Evolutionary conservation across 2,888 invertebrate species (phyloP).

Genomic region (Pseudoips prasinana): DNA sequence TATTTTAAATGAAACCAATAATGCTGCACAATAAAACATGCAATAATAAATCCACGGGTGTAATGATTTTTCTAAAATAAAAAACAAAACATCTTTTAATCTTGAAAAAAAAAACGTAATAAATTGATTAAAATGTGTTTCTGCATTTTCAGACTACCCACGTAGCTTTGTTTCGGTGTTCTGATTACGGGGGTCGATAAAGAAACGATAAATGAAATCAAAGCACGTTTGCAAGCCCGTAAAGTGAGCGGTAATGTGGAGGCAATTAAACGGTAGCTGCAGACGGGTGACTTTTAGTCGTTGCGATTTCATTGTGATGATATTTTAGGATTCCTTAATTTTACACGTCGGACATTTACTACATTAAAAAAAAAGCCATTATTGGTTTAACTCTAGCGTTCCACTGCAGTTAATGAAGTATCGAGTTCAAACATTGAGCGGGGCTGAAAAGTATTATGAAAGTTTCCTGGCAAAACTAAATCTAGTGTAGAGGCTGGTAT

Average conservation of each 20-base stretch:
- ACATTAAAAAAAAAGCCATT: too few species aligned
- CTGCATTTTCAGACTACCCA: slow-evolving; percentile 24
- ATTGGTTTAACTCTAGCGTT: too few species aligned
- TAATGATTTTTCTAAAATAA: background rate
- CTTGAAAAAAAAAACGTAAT: background rate
- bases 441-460: too few species aligned
- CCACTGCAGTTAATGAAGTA: too few species aligned
- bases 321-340: too few species aligned
- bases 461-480: too few species aligned
- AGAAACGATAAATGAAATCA: slow-evolving; percentile 32
- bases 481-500: too few species aligned
- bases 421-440: too few species aligned
- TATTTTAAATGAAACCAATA: too few species aligned
- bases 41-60: too few species aligned
- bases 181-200: slow-evolving; percentile 13
- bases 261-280: slow-evolving; percentile 21
- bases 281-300: slow-evolving; percentile 1
- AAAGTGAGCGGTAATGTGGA: slow-evolving; percentile 23
- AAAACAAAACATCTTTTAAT: background rate
- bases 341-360: too few species aligned
- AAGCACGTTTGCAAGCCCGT: slow-evolving; percentile 21
- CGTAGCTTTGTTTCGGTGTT: slow-evolving; percentile 13
- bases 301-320: slow-evolving; percentile 20
- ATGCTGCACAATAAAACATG: too few species aligned
- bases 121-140: slow-evolving; percentile 3